Percentiles rank a stretch among this genome's conserved stretches.
Evolutionary conservation across 2,888 invertebrate genomes (phyloP).

Genomic region (Cryptocephalus primarius): DNA sequence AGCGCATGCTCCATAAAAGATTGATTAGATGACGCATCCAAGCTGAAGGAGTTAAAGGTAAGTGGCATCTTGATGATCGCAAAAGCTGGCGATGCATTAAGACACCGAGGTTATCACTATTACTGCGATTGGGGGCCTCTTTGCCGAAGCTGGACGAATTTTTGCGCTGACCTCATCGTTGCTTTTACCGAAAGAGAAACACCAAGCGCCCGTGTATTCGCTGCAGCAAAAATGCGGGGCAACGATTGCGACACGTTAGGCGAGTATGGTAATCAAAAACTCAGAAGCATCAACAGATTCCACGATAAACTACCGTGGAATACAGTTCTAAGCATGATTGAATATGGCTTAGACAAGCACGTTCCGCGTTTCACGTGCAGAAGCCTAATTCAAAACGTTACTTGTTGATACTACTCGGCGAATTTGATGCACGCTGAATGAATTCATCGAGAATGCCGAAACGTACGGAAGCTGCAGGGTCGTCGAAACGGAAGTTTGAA

Average conservation of each 20-base stretch:
- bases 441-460: not conserved
- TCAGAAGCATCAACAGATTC: not conserved
- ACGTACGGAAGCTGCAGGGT: not conserved
- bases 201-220: not conserved
- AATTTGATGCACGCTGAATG: not conserved
- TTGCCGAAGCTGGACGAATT: no score
- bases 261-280: slow-evolving; percentile 1
- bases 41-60: slow-evolving; percentile 12
- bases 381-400: not conserved
- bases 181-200: not conserved
- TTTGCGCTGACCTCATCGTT: no score
- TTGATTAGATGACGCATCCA: slow-evolving; percentile 12
- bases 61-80: no score
- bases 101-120: no score
- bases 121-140: no score
- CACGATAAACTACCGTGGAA: not conserved
- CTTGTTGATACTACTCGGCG: not conserved
- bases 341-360: not conserved
- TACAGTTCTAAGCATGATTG: not conserved
- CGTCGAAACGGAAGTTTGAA: not conserved
- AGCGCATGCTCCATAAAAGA: slow-evolving; percentile 10
- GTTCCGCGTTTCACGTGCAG: not conserved
- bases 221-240: not conserved
- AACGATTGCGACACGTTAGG: not conserved
- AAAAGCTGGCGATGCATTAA: no score